Evolutionary conservation across 2,888 invertebrate species (phyloP), one percentile per base, ranked within the genome.

Genomic region (Perithous albicinctus): DNA sequence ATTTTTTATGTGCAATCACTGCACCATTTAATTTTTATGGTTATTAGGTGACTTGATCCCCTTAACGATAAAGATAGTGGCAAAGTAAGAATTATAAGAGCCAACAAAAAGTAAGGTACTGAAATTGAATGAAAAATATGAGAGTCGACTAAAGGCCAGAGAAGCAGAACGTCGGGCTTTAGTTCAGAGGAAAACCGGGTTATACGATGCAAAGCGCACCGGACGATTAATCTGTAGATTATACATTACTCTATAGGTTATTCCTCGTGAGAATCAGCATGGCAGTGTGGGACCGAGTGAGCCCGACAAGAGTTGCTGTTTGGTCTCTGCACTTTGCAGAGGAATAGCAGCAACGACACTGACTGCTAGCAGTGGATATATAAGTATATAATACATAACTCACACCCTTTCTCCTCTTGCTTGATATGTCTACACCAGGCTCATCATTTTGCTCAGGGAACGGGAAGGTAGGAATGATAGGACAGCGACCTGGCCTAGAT

Each of bases 151-250:
- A 10, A 12, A 20, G 69, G 18, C 12, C 8, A 23, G 29, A 20
- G 29, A 38, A 32, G 32, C 12, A 26, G 23, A 64, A 29, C 15
- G 59, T 35, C 18, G 20, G 23, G 56, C 4, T 59, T 38, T 15
- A 66, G 64, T 59, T 70, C 18, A 66, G 56, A 12, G 41, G n/a
- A 63, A 12, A 38, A 48, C 38, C 23, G 51, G 18, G 43, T 63
- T 23, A 59, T 32, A 46, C 67, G 64, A 56, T 72, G 69, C 61
- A 56, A 56, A 70, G 46, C 66, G 59, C 23, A 48, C 75, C 54
- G 76, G 64, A 74, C 81, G 83, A 79, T 84, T 84, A 83, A 84
- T 84, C 81, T 79, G 29, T 35, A 77, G 83, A 84, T 83, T 84
- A 84, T 81, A 77, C 64, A 80, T 81, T 74, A 81, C 59, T 46